Evolutionary conservation across 2,888 invertebrate species (phyloP).

Genomic region (Amorpha juglandis): DNA sequence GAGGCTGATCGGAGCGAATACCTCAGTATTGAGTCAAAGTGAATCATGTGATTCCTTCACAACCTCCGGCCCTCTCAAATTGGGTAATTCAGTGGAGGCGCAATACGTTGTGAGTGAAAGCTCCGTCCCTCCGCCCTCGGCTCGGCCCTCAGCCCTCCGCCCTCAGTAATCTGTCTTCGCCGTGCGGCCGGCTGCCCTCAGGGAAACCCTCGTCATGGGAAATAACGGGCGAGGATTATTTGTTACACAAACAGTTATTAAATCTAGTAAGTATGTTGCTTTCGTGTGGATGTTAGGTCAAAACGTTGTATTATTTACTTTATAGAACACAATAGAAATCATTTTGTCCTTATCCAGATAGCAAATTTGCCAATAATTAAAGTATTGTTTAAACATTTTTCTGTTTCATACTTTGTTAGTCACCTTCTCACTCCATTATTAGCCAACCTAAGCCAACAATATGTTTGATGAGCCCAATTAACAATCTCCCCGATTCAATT

Average conservation of each 20-base stretch:
- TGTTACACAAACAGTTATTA: constrained; percentile 23
- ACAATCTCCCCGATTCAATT: too few relatives aligned
- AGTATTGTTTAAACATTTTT: too few relatives aligned
- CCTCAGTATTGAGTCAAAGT: constrained; percentile 16
- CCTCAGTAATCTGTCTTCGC: constrained; percentile 16
- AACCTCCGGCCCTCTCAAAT: constrained; percentile 17
- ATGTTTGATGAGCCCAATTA: too few relatives aligned
- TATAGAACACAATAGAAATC: not conserved
- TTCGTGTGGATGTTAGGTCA: not conserved
- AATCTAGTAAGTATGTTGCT: constrained; percentile 18
- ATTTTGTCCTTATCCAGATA: not conserved
- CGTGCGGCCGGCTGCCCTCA: constrained; percentile 6
- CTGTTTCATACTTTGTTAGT: too few relatives aligned
- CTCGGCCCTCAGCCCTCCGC: not conserved
- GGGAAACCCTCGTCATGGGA: constrained; percentile 18
- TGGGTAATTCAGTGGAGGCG: constrained; percentile 22
- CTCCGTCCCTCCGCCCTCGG: not conserved
- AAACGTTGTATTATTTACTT: not conserved
- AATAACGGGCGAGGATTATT: constrained; percentile 21
- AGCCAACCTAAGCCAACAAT: too few relatives aligned
- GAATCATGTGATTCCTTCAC: constrained; percentile 22
- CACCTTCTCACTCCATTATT: too few relatives aligned
- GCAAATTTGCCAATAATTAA: too few relatives aligned
- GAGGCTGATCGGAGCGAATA: constrained; percentile 6
- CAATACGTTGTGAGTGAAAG: constrained; percentile 18